Conservation (phyloP, 2,888 invertebrate genomes). For the Erebia epiphron region DNA sequence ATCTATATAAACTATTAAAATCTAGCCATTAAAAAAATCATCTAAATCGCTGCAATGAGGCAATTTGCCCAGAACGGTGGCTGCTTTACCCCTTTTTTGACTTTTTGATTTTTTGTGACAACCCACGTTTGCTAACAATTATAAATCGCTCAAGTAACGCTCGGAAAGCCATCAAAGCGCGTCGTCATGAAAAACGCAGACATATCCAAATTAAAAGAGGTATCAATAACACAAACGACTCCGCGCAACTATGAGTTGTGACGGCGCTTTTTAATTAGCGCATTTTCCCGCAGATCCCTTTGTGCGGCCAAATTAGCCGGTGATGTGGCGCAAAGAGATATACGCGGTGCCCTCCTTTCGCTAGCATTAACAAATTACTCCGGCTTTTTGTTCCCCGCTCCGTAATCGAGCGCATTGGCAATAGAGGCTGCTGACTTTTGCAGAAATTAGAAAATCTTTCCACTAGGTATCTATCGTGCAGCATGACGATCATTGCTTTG, state of each 20-base stretch:
- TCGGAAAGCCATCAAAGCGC: too few species aligned
- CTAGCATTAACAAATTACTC: constrained; percentile 64
- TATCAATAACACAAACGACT: constrained; percentile 40
- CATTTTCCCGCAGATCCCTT: constrained; percentile 58
- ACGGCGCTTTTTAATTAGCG: constrained; percentile 81
- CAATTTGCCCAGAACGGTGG: too few species aligned
- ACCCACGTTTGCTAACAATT: too few species aligned
- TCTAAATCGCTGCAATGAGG: too few species aligned
- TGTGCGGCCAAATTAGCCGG: constrained; percentile 77
- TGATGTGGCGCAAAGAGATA: constrained; percentile 56
- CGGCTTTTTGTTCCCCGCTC: constrained; percentile 29
- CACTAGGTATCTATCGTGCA: not conserved
- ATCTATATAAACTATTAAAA: too few species aligned
- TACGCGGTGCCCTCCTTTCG: constrained; percentile 47
- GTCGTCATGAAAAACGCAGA: too few species aligned
- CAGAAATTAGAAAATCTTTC: constrained; percentile 22
- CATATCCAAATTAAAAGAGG: constrained; percentile 37
- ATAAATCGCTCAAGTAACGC: too few species aligned
- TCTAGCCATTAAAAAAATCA: too few species aligned
- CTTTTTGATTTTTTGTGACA: too few species aligned
- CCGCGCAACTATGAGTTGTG: constrained; percentile 52
- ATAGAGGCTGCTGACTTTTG: constrained; percentile 17
- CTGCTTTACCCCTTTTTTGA: too few species aligned
- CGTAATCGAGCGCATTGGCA: constrained; percentile 23
- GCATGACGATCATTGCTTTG: not conserved